These are phyloP conservation scores for Oreonectes daqikongensis DNA, from an alignment of 2,797 vertebrate species.

Conservation along the genomic window DNA sequence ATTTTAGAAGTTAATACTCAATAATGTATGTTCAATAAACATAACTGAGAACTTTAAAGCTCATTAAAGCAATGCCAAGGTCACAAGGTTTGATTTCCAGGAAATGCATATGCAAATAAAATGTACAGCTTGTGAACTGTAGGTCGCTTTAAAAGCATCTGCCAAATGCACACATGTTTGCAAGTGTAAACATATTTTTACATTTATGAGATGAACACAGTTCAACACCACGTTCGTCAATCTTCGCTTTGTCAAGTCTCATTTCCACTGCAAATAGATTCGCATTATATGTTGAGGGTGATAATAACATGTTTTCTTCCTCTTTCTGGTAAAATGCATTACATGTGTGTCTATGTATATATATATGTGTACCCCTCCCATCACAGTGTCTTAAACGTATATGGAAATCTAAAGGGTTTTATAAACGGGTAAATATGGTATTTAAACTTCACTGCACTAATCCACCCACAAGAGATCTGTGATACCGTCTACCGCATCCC, in stretches of 20 bases:
- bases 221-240: constrained; percentile 18
- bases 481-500: not conserved
- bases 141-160: not conserved
- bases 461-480: constrained; percentile 29
- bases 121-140: not conserved
- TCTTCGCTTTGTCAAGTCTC: constrained; percentile 18
- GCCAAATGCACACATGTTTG: not conserved
- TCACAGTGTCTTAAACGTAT: not conserved
- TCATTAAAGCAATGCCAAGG: not conserved
- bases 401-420: constrained; percentile 28
- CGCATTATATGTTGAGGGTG: not conserved
- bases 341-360: not conserved
- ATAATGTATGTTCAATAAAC: too few relatives aligned
- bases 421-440: constrained; percentile 30
- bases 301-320: constrained; percentile 38
- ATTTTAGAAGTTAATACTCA: too few relatives aligned
- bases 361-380: not conserved
- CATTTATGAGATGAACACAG: not conserved
- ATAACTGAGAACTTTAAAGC: too few relatives aligned
- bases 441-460: constrained; percentile 1
- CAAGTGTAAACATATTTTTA: constrained; percentile 5
- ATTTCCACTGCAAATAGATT: not conserved
- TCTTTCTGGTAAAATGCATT: constrained; percentile 35
- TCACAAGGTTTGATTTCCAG: not conserved
- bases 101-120: not conserved